Percentiles rank a stretch among this genome's conserved stretches.
phyloP scores from a whole-genome alignment of 2,797 vertebrate species.

The Trichosurus vulpecula region DNA sequence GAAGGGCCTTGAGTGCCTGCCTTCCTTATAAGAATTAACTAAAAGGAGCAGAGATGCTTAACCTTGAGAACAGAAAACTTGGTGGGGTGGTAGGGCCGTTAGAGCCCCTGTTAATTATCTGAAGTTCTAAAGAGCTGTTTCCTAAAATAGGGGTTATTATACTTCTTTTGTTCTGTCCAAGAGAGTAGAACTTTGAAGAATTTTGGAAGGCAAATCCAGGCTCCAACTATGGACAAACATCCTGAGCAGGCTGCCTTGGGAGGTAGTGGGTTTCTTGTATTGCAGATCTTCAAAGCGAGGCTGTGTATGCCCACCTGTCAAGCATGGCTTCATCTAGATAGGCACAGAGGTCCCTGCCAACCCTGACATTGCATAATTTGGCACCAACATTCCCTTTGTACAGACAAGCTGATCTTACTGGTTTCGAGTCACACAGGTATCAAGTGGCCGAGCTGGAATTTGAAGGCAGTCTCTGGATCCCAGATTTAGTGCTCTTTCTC shows the following conservation, averaged over 20 bases:
- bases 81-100: background rate
- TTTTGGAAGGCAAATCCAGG: background rate
- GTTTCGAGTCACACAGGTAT: background rate
- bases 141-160: background rate
- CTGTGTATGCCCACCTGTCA: background rate
- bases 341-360: background rate
- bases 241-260: background rate
- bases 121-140: background rate
- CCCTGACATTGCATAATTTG: background rate
- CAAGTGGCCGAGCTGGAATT: background rate
- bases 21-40: background rate
- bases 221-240: background rate
- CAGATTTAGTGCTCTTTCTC: background rate
- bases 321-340: background rate
- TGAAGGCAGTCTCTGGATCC: background rate
- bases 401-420: background rate
- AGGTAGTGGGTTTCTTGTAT: background rate
- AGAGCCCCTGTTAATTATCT: background rate
- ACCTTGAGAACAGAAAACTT: background rate
- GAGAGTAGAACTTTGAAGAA: background rate
- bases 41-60: background rate
- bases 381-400: background rate
- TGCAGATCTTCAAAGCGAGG: background rate
- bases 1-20: background rate
- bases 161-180: background rate